These are phyloP conservation scores for Galerucella calmariensis DNA, from an alignment of 2,888 invertebrate genomes.

Conservation along the genomic window DNA sequence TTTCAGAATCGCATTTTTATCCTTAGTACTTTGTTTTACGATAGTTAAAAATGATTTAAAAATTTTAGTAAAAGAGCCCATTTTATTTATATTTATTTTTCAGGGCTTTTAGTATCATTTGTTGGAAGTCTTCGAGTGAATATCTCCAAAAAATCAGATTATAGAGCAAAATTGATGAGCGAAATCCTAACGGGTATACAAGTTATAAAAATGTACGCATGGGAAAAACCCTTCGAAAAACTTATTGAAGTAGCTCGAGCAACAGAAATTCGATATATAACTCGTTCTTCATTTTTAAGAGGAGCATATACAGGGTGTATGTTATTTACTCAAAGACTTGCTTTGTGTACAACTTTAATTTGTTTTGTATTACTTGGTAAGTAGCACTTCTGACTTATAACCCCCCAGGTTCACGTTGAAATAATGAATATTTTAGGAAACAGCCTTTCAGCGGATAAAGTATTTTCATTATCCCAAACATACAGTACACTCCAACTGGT, in stretches of 20 bases:
- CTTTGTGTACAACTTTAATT: slow-evolving; percentile 80
- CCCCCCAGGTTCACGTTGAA: too few relatives aligned
- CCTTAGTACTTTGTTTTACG: too few relatives aligned
- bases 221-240: slow-evolving; percentile 80
- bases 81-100: too few relatives aligned
- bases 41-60: too few relatives aligned
- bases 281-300: slow-evolving; percentile 72
- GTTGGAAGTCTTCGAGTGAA: slow-evolving; percentile 78
- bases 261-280: slow-evolving; percentile 74
- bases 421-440: slow-evolving; percentile 45
- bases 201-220: slow-evolving; percentile 70
- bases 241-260: slow-evolving; percentile 78
- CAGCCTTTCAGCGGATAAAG: slow-evolving; percentile 62
- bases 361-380: slow-evolving; percentile 77
- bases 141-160: slow-evolving; percentile 83
- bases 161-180: slow-evolving; percentile 86
- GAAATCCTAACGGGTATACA: slow-evolving; percentile 88
- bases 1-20: too few relatives aligned
- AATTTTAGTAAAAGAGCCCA: too few relatives aligned
- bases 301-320: slow-evolving; percentile 72
- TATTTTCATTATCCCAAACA: slow-evolving; percentile 66
- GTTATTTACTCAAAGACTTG: slow-evolving; percentile 85
- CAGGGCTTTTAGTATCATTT: slow-evolving; percentile 71
- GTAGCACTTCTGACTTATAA: not conserved
- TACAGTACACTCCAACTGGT: slow-evolving; percentile 66